Base-by-base conservation (phyloP, 1,140 invertebrate genomes). In the Brachionus asplanchnoidis region DNA sequence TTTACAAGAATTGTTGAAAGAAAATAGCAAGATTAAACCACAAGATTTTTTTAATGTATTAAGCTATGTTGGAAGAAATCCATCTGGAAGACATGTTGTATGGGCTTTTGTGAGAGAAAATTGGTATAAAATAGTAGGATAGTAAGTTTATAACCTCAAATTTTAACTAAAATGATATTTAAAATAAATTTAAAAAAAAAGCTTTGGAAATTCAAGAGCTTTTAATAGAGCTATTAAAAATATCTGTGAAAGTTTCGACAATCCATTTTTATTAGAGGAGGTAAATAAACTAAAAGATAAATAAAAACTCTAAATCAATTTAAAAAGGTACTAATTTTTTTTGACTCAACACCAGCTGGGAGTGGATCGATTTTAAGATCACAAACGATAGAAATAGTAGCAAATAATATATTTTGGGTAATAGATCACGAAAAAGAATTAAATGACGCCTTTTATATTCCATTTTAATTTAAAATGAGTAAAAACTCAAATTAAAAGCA, bases 1-100 rank as follows among this genome's bases (percentile, higher is more conserved):
- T 11, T 60, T 60, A 14, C 9, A 44, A 17, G 79, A 82, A 82
- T 42, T 60, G 8, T 26, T 82, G 1, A 44, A 42, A 60, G 79
- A 82, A 14, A 65, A 82, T 46, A 65, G 36, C 23, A 26, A 7
- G 46, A 68, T 84, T 6, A 68, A 28, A 40, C 26, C 60, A 50
- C 82, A 84, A 84, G 82, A 84, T n/a, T 84, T 84, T 50, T 84
- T 73, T 28, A 8, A 56, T 46, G 23, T 84, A 60, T 17, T 84
- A 17, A 46, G 28, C 4, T 46, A 12, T 53, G 44, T 84, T 2
- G 42, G 82, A 32, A 36, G 46, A 42, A 68, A 84, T 53, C 82
- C 82, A 11, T 56, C 82, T 1, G 82, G 82, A 44, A 11, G 82
- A 68, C 23, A 68, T 23, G 40, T 70, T 6, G 65, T 36, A 32